phyloP scores from a whole-genome alignment of 2,888 invertebrate genomes.

The Lottia scabra region DNA sequence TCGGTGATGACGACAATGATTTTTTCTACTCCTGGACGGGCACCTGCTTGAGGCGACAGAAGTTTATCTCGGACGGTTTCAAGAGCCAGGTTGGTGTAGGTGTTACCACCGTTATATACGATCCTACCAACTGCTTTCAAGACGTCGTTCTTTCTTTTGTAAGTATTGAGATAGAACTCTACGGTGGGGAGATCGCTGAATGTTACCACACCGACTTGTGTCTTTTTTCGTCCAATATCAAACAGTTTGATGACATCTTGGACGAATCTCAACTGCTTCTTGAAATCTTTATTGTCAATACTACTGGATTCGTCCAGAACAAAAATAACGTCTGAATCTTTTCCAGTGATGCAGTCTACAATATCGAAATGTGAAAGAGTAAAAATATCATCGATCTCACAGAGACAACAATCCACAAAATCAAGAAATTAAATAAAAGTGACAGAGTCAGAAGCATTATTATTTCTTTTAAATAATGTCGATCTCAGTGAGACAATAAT shows the following conservation, averaged over 20 bases:
- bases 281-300: constrained; percentile 44
- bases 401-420: neutral
- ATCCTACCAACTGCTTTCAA: constrained; percentile 39
- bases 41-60: constrained; percentile 19
- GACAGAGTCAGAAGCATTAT: too few species aligned
- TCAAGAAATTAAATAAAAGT: neutral
- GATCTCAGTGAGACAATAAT: too few species aligned
- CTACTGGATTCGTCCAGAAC: constrained; percentile 53
- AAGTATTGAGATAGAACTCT: constrained; percentile 50
- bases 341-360: constrained; percentile 42
- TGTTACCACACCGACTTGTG: constrained; percentile 51
- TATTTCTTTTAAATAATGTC: too few species aligned
- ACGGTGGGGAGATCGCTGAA: constrained; percentile 43
- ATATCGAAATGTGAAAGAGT: neutral
- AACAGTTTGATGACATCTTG: constrained; percentile 46
- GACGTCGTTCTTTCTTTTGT: constrained; percentile 29
- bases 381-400: neutral
- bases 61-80: constrained; percentile 39
- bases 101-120: constrained; percentile 52
- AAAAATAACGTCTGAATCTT: constrained; percentile 54
- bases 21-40: constrained; percentile 33
- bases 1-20: constrained; percentile 44
- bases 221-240: constrained; percentile 48
- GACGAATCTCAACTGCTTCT: constrained; percentile 52
- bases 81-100: constrained; percentile 56